Percentiles rank a stretch among this genome's conserved stretches.
phyloP scores from a whole-genome alignment of 2,797 vertebrate species.

The Sylvia borin region DNA sequence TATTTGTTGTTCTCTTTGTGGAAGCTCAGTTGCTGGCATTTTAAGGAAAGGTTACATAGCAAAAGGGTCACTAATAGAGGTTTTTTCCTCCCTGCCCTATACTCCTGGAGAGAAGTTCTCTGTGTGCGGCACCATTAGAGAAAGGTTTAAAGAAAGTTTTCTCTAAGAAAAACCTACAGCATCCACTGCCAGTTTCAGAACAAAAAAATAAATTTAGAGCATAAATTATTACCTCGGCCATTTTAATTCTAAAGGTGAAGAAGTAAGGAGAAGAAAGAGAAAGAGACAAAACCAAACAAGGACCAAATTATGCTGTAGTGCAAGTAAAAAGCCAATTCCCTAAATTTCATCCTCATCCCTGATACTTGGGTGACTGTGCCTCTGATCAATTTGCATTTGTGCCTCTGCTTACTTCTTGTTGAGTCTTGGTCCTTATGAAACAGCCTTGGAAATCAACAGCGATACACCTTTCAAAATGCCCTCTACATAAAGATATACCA shows the following conservation, averaged over 20 bases:
- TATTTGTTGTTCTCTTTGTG: constrained; percentile 26
- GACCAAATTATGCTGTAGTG: background rate
- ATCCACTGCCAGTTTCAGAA: background rate
- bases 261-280: background rate
- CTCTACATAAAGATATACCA: background rate
- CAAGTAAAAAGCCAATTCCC: background rate
- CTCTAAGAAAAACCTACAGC: background rate
- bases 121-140: background rate
- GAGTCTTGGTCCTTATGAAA: background rate
- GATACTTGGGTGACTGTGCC: background rate
- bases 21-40: constrained; percentile 9
- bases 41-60: constrained; percentile 48
- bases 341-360: background rate
- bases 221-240: background rate
- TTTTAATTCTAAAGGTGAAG: background rate
- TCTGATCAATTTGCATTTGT: background rate
- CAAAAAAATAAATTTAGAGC: background rate
- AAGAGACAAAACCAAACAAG: background rate
- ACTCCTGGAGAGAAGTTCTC: background rate
- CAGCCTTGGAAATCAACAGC: background rate
- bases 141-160: background rate
- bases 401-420: background rate
- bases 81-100: background rate
- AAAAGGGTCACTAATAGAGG: background rate
- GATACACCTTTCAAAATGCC: background rate